Evolutionary conservation across 2,797 vertebrate species (phyloP), one percentile per base, ranked within the genome.

Genomic region (Halcyon smyrnensis): DNA sequence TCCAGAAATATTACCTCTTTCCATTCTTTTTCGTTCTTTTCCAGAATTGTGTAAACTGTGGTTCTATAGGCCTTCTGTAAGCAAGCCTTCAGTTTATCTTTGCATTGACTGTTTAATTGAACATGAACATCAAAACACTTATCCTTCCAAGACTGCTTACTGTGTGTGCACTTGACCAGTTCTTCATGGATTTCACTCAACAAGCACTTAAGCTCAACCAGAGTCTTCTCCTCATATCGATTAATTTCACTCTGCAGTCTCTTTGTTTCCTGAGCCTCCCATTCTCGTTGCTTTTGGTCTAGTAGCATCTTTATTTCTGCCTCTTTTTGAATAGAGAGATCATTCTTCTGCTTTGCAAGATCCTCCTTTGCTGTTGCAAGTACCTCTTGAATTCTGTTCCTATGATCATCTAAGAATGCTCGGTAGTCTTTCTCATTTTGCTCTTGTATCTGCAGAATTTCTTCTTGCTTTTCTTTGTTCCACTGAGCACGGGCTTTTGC

Each of bases 391-490:
- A 98, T 98, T 97, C 98, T 98, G 87, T 95, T 97, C 70, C 96
- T 96, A 50, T 99, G 98, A 82, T 99, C 98, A 50, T 99, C 98
- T 78, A 99, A 97, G 97, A 98, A 99, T 2, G 96, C 92, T 27
- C 98, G 96, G 89, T 98, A 98, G 71, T 98, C 98, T 93, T 97
- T 98, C 82, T 99, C 99, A 36, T 98, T 98, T 95, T 98, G 98
- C 32, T 95, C 95, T 94, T 98, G 98, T 67, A 99, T 85, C 89
- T 92, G 97, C n/a, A 97, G 96, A 51, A 99, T 98, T 98, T 99
- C 99, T 96, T 99, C 98, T 88, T 99, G 98, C 87, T 99, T 99
- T 91, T 99, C 98, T 96, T 98, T 97, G 97, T 98, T 99, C 99
- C 99, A 99, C 76, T 98, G 98, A 25, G 98, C 98, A 93, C 97